Evolutionary conservation across 1,140 invertebrate species (phyloP), one percentile per base, ranked within the genome.

Genomic region (Drosophila sp.): DNA sequence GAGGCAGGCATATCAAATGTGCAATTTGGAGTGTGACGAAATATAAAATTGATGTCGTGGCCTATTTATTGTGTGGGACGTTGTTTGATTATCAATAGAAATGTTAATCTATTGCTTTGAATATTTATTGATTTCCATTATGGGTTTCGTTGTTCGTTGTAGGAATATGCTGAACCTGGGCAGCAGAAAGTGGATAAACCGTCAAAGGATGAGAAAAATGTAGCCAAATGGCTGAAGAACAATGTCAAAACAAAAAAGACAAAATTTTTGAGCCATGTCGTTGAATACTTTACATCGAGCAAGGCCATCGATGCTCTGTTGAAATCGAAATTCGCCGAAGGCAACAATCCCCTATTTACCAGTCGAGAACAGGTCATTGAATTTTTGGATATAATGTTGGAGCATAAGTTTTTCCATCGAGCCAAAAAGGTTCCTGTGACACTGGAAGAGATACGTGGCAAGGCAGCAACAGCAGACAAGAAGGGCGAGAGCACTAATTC

Each of bases 161-260:
- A 92, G 91, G 91, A 92, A 75, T 92, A 92, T 58, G 71, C 81
- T 23, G 92, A 91, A 25, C 91, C 91, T 1, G 91, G 91, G 1
- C 93, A 93, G 76, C 87, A 92, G 68, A 90, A 95, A 91, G 89
- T 93, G 67, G 95, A 95, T 66, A 97, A 97, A 92, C 96, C 97
- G 1, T 94, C 95, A 1, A 99, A 98, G 93, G 96, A 98, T 56
- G 97, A 99, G 92, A 98, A 98, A 93, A 94, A 95, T 0, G 94
- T 99, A 27, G 98, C 98, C 0, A 98, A 98, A 92, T 99, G 97
- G 96, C 93, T 99, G 54, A 96, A 97, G 57, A 96, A 96, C 71
- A 98, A 98, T 93, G 95, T 98, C 11, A 97, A 97, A 11, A 96
- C 95, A 5, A 99, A 99, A 92, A 98, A 98, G 91, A 98, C 98